Evolutionary conservation across 2,888 invertebrate species (phyloP).

Genomic region (Altica lythri): DNA sequence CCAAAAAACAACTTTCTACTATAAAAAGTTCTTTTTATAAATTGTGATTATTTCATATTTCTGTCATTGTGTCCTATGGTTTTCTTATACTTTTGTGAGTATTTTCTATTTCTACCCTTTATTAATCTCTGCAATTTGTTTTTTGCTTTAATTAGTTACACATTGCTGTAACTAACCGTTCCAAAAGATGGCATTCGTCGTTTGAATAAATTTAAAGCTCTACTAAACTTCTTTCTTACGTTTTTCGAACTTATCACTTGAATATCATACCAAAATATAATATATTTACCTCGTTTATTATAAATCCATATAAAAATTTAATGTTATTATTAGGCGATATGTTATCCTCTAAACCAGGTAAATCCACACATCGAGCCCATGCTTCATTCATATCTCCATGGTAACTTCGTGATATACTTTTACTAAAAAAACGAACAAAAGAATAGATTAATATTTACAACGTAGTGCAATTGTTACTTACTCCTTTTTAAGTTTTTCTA

Average conservation of each 20-base stretch:
- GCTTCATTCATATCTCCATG: constrained; percentile 61
- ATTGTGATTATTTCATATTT: no score
- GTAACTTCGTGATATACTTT: constrained; percentile 33
- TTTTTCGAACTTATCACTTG: background rate
- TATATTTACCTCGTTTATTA: constrained; percentile 66
- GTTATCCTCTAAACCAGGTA: constrained; percentile 83
- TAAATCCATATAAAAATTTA: constrained; percentile 69
- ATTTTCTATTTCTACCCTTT: no score
- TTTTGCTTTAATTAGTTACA: no score
- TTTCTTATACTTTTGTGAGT: no score
- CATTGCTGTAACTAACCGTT: no score
- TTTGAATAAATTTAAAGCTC: no score
- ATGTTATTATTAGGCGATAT: constrained; percentile 79
- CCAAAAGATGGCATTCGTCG: no score
- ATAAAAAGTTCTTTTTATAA: no score
- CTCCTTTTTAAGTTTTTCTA: constrained; percentile 35
- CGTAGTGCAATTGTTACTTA: constrained; percentile 23
- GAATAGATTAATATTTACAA: background rate
- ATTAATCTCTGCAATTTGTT: no score
- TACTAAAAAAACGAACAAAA: constrained; percentile 33
- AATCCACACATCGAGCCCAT: constrained; percentile 75
- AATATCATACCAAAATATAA: background rate
- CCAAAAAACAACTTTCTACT: no score
- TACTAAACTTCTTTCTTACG: background rate
- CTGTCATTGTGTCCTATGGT: no score